A percentile compares a stretch with the other conserved stretches of the same genome.
Evolutionary conservation across 1,140 invertebrate species (phyloP).

Genomic region (Bombyx mori): ASM3026992v2 NC_085119.1:11583501-11584000

Average conservation of each 20-base stretch:
- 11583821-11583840: conserved; percentile 36
- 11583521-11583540: too few species aligned
- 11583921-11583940: too few species aligned
- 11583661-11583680: not conserved
- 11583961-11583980: too few species aligned
- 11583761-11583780: conserved; percentile 68
- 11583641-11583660: conserved; percentile 1
- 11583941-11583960: too few species aligned
- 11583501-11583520: too few species aligned
- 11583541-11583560: not conserved
- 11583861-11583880: not conserved
- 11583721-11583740: conserved; percentile 50
- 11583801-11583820: conserved; percentile 45
- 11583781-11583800: conserved; percentile 56
- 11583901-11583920: too few species aligned
- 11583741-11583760: conserved; percentile 51
- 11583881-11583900: too few species aligned
- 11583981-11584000: too few species aligned
- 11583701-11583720: conserved; percentile 16
- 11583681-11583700: conserved; percentile 6
- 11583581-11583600: too few species aligned
- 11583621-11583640: not conserved
- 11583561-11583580: too few species aligned
- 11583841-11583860: conserved; percentile 48
- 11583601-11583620: not conserved